Percentiles rank a stretch among this genome's conserved stretches.
Conservation (phyloP, 1,140 invertebrate species). For the fruit fly (Drosophila melanogaster) region Release_6_plus_ISO1_MT NT_033777.3:10609001-10609500, state of each 20-base stretch:
- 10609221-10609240: constrained; percentile 47
- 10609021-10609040: constrained; percentile 32
- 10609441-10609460: not conserved
- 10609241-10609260: constrained; percentile 16
- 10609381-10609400: constrained; percentile 13
- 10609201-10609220: constrained; percentile 13
- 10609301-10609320: constrained; percentile 23
- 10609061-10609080: constrained; percentile 42
- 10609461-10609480: not conserved
- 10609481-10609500: not conserved
- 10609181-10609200: constrained; percentile 42
- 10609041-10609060: constrained; percentile 9
- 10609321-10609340: constrained; percentile 22
- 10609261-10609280: not conserved
- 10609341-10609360: constrained; percentile 31
- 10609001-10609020: constrained; percentile 36
- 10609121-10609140: constrained; percentile 61
- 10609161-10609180: constrained; percentile 46
- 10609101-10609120: constrained; percentile 75
- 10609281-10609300: constrained; percentile 21
- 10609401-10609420: constrained; percentile 21
- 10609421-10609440: not conserved
- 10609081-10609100: constrained; percentile 69
- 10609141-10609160: constrained; percentile 41
- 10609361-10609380: constrained; percentile 22